Evolutionary conservation across 2,113 vertebrate genomes (phyloP).

Genomic region (Zosterops japonicus): DNA sequence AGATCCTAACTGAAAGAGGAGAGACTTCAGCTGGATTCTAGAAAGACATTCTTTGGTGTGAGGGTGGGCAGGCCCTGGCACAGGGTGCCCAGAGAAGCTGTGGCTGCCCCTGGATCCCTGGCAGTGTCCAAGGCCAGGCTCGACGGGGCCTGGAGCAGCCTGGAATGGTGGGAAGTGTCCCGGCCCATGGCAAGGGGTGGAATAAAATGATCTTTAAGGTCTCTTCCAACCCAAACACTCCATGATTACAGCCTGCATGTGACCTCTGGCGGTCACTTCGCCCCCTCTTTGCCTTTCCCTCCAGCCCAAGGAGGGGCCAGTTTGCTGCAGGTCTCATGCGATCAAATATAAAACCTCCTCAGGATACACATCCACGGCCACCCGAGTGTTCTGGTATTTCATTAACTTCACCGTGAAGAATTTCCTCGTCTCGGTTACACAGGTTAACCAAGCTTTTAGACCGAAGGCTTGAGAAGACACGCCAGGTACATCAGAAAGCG

Average conservation of each 20-base stretch:
- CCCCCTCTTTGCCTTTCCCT: background rate
- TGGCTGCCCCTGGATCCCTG: background rate
- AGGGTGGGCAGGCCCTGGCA: rapidly evolving
- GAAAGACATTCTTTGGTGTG: rapidly evolving
- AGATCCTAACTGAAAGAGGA: rapidly evolving
- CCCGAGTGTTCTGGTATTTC: rapidly evolving
- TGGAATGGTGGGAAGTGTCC: rapidly evolving
- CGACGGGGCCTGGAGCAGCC: background rate
- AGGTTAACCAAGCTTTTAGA: rapidly evolving
- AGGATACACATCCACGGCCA: rapidly evolving
- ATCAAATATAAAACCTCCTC: rapidly evolving
- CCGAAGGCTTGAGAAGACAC: rapidly evolving
- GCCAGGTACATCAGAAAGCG: constrained; percentile 61
- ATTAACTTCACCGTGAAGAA: rapidly evolving
- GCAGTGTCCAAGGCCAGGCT: rapidly evolving
- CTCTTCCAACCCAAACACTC: no score
- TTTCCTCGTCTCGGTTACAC: rapidly evolving
- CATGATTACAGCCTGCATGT: rapidly evolving
- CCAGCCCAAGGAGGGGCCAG: rapidly evolving
- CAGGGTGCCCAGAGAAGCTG: background rate
- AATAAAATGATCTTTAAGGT: background rate
- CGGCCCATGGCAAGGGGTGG: rapidly evolving
- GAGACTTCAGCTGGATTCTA: rapidly evolving
- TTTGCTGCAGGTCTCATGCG: background rate
- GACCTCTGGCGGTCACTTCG: background rate